Conservation (phyloP, 2,113 vertebrate genomes). For the Hymenochirus boettgeri region DNA sequence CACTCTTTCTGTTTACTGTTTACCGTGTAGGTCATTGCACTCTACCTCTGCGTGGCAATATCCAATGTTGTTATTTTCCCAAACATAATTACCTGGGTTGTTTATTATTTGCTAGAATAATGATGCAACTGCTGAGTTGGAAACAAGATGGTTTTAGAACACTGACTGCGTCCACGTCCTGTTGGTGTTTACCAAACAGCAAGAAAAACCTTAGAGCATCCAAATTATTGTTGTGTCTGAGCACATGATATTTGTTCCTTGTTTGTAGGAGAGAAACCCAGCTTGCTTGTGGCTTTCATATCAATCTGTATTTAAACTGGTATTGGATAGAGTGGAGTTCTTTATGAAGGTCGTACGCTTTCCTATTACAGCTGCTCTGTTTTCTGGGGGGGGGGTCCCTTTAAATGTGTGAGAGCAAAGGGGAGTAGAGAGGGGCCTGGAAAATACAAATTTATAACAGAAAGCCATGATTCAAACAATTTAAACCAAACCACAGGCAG, state of each 20-base stretch:
- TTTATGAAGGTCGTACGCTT: too few species aligned
- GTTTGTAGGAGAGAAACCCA: slow-evolving; percentile 50
- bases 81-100: slow-evolving; percentile 5
- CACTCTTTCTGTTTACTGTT: neutral
- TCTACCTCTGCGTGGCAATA: neutral
- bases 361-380: too few species aligned
- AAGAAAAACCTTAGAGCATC: slow-evolving; percentile 59
- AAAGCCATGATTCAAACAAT: too few species aligned
- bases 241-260: slow-evolving; percentile 57
- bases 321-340: too few species aligned
- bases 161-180: slow-evolving; percentile 4
- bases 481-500: too few species aligned
- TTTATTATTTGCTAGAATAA: slow-evolving; percentile 14
- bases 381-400: too few species aligned
- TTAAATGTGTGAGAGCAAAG: too few species aligned
- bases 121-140: slow-evolving; percentile 5
- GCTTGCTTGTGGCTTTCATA: too few species aligned
- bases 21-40: neutral
- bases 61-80: slow-evolving; percentile 19
- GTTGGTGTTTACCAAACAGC: neutral
- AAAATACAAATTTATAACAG: too few species aligned
- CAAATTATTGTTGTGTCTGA: slow-evolving; percentile 61
- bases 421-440: too few species aligned
- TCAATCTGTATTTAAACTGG: too few species aligned
- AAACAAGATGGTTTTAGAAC: neutral